Conservation (phyloP, 1,140 invertebrate species). For the Sarcophaga peregrina region DNA sequence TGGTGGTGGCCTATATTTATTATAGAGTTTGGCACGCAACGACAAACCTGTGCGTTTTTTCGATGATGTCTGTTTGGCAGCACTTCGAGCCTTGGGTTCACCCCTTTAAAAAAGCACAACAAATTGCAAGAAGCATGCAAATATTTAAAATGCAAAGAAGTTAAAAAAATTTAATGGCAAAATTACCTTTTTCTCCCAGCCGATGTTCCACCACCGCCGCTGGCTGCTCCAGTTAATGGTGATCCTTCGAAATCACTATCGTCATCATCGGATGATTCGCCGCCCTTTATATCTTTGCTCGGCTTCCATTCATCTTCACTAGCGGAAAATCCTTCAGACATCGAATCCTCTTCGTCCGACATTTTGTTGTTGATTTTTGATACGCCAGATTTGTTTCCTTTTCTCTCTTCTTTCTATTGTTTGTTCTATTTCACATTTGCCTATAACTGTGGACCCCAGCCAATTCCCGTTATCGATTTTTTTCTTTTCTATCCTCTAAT, state of each 20-base stretch:
- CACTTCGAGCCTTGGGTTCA: slow-evolving; percentile 20
- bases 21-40: slow-evolving; percentile 62
- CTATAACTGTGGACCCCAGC: background rate
- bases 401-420: background rate
- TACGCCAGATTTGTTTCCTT: background rate
- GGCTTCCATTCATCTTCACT: slow-evolving; percentile 65
- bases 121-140: background rate
- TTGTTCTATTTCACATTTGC: slow-evolving; percentile 9
- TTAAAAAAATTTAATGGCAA: slow-evolving; percentile 11
- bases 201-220: slow-evolving; percentile 19
- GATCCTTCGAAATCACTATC: slow-evolving; percentile 61
- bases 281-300: slow-evolving; percentile 56
- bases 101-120: slow-evolving; percentile 25
- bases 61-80: slow-evolving; percentile 45
- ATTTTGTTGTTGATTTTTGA: slow-evolving; percentile 47
- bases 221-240: slow-evolving; percentile 40
- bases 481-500: background rate
- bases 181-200: slow-evolving; percentile 47
- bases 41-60: slow-evolving; percentile 62
- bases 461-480: background rate
- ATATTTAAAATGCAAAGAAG: background rate
- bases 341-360: slow-evolving; percentile 63
- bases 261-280: slow-evolving; percentile 62
- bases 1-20: slow-evolving; percentile 63
- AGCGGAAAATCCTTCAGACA: slow-evolving; percentile 63